These are phyloP conservation scores for Pemphigus obesinymphae DNA, from an alignment of 1,140 invertebrate genomes.

Conservation along the genomic window DNA sequence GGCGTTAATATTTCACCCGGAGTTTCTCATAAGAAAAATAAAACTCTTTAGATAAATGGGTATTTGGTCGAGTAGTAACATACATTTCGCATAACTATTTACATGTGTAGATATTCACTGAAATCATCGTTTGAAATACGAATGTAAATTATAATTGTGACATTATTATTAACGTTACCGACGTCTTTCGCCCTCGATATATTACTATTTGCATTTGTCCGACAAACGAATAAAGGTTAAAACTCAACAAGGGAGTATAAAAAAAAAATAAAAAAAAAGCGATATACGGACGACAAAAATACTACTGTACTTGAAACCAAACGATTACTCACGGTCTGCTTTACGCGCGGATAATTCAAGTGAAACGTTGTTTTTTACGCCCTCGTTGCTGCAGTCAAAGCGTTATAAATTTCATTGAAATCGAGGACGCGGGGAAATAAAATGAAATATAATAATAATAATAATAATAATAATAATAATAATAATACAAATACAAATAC, in stretches of 20 bases:
- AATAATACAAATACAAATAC: background rate
- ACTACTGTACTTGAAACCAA: background rate
- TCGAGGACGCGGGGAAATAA: background rate
- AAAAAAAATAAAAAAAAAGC: too few species aligned
- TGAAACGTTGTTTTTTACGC: slow-evolving; percentile 4
- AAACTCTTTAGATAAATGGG: too few species aligned
- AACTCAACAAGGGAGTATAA: background rate
- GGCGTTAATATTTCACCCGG: too few species aligned
- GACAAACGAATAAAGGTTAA: background rate
- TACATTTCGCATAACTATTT: background rate
- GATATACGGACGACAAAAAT: background rate
- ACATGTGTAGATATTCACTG: background rate
- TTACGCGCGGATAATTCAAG: background rate
- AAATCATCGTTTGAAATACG: background rate
- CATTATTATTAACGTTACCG: background rate
- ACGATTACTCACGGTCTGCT: slow-evolving; percentile 15
- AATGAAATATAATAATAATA: background rate
- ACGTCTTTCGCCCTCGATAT: background rate
- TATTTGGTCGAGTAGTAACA: background rate
- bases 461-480: background rate
- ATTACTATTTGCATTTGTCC: background rate
- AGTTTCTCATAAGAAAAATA: too few species aligned
- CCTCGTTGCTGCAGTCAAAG: background rate
- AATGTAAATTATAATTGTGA: too few species aligned
- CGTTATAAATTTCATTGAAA: background rate